Evolutionary conservation across 2,888 invertebrate genomes (phyloP), one percentile per base, ranked within the genome.

Genomic region (Drosophila anceps): DNA sequence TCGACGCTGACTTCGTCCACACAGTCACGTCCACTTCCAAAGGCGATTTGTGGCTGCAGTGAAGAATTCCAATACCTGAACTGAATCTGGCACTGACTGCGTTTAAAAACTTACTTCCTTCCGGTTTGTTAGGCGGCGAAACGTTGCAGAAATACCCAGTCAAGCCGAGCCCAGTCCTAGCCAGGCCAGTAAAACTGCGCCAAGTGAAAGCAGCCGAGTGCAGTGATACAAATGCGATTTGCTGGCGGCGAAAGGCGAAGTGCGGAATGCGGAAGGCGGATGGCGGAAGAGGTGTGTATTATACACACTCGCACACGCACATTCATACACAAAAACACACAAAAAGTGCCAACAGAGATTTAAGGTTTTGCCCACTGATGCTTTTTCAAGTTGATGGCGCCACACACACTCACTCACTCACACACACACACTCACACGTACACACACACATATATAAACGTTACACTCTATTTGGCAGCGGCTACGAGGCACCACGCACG

Each of bases 101-200:
- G 81, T 72, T 84, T 86, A 81, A 86, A 86, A 88, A 88, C 84
- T 88, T 82, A 83, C 89, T 86, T 88, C 86, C 86, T 86, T 86
- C 86, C 86, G 82, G 81, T 80, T 87, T 88, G 86, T 87, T 86
- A 88, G 87, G 76, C 84, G 79, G 69, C 67, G 71, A 79, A 81
- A 60, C 79, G 81, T 72, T 73, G 79, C 83, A 80, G 73, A 86
- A 88, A 83, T 77, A 53, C 54, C 33, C 44, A 50, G 65, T 31
- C 57, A 60, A 60, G 41, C 46, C 53, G 33, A 48, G 44, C 24
- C 43, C 35, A 58, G 62, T 27, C 48, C 50, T 29, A 33, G 29
- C 46, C 50, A 41, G 37, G 35, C 50, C 29, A 33, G 48, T 31
- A 29, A 27, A 31, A 29, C 62, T 37, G 54, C 24, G 43, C 46